Evolutionary conservation across 1,140 invertebrate genomes (phyloP).

Genomic region (Apis florea): DNA sequence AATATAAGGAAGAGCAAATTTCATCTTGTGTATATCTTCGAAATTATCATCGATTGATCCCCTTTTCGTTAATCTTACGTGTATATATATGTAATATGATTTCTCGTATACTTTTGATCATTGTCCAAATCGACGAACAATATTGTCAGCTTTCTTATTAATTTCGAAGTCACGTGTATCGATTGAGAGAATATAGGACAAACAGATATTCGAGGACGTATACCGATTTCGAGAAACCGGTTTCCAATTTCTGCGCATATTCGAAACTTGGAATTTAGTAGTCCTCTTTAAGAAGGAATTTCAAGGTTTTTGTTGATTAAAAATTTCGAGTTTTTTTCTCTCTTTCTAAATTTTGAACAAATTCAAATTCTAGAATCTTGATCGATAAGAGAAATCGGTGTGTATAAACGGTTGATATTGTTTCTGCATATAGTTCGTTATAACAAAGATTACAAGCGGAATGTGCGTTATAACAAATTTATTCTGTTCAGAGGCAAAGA

Average conservation of each 20-base stretch:
- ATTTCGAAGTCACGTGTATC: neutral
- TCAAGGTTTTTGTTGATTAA: neutral
- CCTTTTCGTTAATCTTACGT: too few relatives aligned
- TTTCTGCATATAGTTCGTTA: too few relatives aligned
- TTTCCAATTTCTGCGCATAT: neutral
- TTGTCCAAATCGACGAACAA: too few relatives aligned
- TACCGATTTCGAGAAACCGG: slow-evolving; percentile 11
- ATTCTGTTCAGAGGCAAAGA: neutral
- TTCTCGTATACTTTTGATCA: too few relatives aligned
- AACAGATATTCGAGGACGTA: neutral
- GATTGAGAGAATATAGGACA: neutral
- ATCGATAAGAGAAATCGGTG: too few relatives aligned
- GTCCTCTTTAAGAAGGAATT: neutral
- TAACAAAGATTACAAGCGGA: neutral
- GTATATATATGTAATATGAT: too few relatives aligned
- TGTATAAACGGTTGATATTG: too few relatives aligned
- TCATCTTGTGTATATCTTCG: neutral
- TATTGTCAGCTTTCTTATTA: too few relatives aligned
- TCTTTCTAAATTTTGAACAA: neutral
- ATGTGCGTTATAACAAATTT: neutral
- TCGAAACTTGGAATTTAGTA: neutral
- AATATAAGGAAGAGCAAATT: neutral
- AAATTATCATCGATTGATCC: too few relatives aligned
- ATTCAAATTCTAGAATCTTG: neutral
- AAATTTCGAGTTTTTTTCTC: neutral